Base-by-base conservation (phyloP, 2,888 invertebrate genomes). In the Melieria crassipennis region DNA sequence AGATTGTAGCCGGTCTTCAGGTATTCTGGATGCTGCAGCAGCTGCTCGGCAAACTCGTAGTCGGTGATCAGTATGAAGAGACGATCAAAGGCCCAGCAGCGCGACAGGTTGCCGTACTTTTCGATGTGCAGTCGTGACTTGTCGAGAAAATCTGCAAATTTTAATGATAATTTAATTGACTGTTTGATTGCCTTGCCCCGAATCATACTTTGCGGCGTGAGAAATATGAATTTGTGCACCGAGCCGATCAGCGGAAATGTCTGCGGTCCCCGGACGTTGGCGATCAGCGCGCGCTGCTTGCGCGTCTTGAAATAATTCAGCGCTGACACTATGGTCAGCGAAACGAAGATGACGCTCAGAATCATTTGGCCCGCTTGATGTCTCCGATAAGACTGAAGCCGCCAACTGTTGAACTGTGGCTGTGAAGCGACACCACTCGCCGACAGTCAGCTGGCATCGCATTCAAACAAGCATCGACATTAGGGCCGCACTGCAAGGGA, bases 1-100 rank as follows among this genome's bases (percentile, higher is more conserved):
- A 84, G 86, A 5, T 82, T 77, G 76, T 89, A 89, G 60, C 75
- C 75, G 9, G 58, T 71, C 16, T 64, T 70, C 56, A 65, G 42
- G 57, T 70, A 48, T 7, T 71, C 65, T 7, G 55, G 16, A 13
- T 47, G 61, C 6, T 52, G 55, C n/a, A 71, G 42, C 13, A 71
- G 62, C 47, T 71, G 71, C 57, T 60, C 62, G 42, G 65, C 65
- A 65, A 80, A 66, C 52, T 80, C 80, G 6, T 74, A 50, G 71
- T 80, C 80, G 1, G 80, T 75, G 6, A 80, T 73, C 0, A 78
- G 75, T 71, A 81, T 75, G 30, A 80, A 79, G 0, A 80, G 76
- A 6, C 80, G 72, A 63, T 80, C 79, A 3, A 80, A 79, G 4
- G 76, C 68, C 80, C 81, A 80, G 42, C 78, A 78, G 1, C 79